Conservation (phyloP, 2,888 invertebrate genomes). For the Chloroclystis v-ata region DNA sequence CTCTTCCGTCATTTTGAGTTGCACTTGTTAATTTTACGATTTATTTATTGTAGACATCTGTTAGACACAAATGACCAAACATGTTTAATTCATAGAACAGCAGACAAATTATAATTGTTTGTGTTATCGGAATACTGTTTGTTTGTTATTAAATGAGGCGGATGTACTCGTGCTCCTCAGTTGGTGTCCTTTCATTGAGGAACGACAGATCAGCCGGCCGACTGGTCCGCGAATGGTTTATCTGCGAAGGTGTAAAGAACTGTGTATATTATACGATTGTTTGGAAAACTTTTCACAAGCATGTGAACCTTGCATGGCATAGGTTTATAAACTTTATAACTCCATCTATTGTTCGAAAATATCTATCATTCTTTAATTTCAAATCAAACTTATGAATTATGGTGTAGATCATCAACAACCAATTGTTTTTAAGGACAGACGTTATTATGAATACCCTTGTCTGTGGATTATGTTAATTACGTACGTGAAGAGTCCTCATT, state of each 20-base stretch:
- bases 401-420: no score
- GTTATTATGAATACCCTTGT: no score
- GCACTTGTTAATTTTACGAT: slow-evolving; percentile 24
- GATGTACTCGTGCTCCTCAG: no score
- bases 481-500: no score
- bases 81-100: slow-evolving; percentile 39
- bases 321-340: not conserved
- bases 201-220: slow-evolving; percentile 3
- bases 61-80: slow-evolving; percentile 34
- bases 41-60: slow-evolving; percentile 49
- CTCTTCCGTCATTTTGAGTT: slow-evolving; percentile 52
- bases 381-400: no score
- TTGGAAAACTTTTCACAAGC: not conserved
- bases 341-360: not conserved
- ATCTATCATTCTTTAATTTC: not conserved
- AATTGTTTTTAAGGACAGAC: no score
- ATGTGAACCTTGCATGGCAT: not conserved
- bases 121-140: slow-evolving; percentile 58
- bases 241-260: slow-evolving; percentile 17
- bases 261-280: not conserved
- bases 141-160: slow-evolving; percentile 56
- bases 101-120: slow-evolving; percentile 47
- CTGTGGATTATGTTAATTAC: no score
- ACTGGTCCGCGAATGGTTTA: slow-evolving; percentile 19
- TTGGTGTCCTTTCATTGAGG: not conserved